Evolutionary conservation across 2,888 invertebrate species (phyloP), one percentile per base, ranked within the genome.

Genomic region (Toxonevra muliebris): DNA sequence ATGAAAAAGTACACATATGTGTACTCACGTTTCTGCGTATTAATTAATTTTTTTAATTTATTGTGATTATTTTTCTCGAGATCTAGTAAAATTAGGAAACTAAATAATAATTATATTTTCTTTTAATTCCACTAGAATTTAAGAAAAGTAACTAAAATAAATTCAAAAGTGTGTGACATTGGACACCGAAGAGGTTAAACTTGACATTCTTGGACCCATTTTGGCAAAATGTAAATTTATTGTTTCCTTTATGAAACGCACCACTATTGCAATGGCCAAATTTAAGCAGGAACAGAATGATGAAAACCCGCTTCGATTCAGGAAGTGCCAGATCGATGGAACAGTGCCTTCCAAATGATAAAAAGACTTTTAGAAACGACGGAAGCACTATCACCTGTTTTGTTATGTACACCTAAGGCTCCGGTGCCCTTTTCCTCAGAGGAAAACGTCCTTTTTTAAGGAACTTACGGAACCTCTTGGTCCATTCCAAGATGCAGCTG

Each of bases 341-440:
- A 54, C 54, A 54, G 54, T 20, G 54, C 54, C 54, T 54, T 19
- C 54, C 43, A 45, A 19, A 60, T 60, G 60, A 45, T 60, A 45
- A 60, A 60, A 41, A 42, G 60, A 17, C 43, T 60, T 15, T 45
- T 60, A 42, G 45, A 45, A 17, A 60, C 60, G 20, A 42, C 4
- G 43, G 60, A 60, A 60, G n/a, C 15, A 45, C 17, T 60, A 42
- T 13, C 60, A 45, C 3, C 45, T 45, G 60, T 43, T 19, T 60
- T 60, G 19, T 60, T 60, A 43, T 10, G 60, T 52, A 61, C 61
- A 61, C 19, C 52, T 30, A 61, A 61, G 61, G 61, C 61, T 30
- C 61, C 50, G 19, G 19, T 52, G 12, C 61, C 61, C 15, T 61
- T 61, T 54, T 54, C 54, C 17, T 4, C 9, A 12, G 54, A 54